A percentile compares a stretch with the other conserved stretches of the same genome.
Conservation (phyloP, 2,113 vertebrate genomes). For the Syngnathus floridae region DNA sequence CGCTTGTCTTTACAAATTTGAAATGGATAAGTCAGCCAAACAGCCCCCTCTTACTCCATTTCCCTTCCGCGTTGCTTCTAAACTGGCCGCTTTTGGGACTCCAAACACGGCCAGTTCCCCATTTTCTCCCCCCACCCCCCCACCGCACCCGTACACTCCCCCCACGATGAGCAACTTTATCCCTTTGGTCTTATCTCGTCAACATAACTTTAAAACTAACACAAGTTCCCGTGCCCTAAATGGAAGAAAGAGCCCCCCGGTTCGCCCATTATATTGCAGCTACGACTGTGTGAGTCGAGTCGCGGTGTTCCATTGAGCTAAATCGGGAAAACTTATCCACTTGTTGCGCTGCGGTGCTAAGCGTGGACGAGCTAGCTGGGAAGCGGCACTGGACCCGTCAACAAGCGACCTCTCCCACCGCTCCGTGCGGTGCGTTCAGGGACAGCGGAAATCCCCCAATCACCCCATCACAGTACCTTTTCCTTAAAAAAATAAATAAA, state of each 20-base stretch:
- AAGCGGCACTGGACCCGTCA: neutral
- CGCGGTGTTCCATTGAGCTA: neutral
- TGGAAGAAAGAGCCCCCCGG: neutral
- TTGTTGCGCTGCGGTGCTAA: neutral
- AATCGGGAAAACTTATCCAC: neutral
- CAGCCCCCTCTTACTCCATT: neutral
- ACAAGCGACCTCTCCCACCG: slow-evolving; percentile 1
- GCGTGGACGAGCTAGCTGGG: neutral
- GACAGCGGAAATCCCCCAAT: neutral
- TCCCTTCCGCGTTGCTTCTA: neutral
- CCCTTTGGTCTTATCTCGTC: slow-evolving; percentile 2
- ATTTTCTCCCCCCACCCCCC: neutral
- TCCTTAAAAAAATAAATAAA: too few species aligned
- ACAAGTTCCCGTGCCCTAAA: neutral
- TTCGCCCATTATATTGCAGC: neutral
- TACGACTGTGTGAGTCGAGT: neutral
- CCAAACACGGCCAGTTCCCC: neutral
- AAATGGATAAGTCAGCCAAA: neutral
- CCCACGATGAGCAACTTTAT: slow-evolving; percentile 4
- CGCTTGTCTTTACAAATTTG: neutral
- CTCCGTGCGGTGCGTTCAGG: neutral
- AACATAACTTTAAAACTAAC: neutral
- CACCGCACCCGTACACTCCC: neutral
- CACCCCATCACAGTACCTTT: neutral
- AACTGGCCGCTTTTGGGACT: neutral